Percentiles rank a stretch among this genome's conserved stretches.
Evolutionary conservation across 2,888 invertebrate genomes (phyloP).

Genomic region (Polyploca ridens): DNA sequence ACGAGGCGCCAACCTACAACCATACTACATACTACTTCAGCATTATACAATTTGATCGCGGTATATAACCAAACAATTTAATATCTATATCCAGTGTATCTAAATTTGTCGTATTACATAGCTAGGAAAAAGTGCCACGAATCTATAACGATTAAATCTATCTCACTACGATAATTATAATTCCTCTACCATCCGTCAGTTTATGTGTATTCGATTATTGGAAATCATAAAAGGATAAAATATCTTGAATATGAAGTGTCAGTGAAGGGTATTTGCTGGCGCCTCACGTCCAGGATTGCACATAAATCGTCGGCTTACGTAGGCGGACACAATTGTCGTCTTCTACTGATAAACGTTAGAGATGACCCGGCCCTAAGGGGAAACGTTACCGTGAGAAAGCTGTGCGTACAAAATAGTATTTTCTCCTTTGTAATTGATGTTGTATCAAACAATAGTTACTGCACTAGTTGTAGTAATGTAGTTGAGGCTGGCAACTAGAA

Average conservation of each 20-base stretch:
- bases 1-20: constrained; percentile 65
- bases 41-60: neutral
- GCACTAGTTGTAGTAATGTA: neutral
- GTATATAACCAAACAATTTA: neutral
- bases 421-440: neutral
- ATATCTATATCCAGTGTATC: neutral
- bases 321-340: constrained; percentile 62
- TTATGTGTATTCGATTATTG: neutral
- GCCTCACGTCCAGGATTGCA: constrained; percentile 49
- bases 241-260: constrained; percentile 35
- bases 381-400: constrained; percentile 52
- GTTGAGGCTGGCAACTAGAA: neutral
- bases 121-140: neutral
- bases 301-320: constrained; percentile 65
- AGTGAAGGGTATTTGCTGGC: constrained; percentile 44
- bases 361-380: constrained; percentile 48
- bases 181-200: neutral
- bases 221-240: constrained; percentile 33
- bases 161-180: too few relatives aligned
- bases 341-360: constrained; percentile 56
- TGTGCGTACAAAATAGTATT: constrained; percentile 16
- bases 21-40: constrained; percentile 3
- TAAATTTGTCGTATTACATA: too few relatives aligned
- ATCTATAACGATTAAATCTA: too few relatives aligned
- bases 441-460: neutral